phyloP scores from a whole-genome alignment of 1,140 invertebrate species.

The Leptopilina clavipes region DNA sequence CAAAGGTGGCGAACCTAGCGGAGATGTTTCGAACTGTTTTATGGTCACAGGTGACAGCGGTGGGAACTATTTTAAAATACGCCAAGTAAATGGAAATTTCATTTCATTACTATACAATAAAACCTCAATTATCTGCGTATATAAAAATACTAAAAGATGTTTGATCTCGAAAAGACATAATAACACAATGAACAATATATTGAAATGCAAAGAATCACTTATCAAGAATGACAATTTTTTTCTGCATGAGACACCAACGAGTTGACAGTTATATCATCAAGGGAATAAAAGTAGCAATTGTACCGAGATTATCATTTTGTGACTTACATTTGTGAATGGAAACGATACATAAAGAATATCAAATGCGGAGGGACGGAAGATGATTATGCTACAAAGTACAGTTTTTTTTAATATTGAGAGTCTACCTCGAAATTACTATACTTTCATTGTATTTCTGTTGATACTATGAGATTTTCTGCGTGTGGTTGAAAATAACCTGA shows the following conservation, averaged over 20 bases:
- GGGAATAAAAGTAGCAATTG: constrained; percentile 23
- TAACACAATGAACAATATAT: not conserved
- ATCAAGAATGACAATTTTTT: not conserved
- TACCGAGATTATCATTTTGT: not conserved
- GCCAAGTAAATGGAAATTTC: not conserved
- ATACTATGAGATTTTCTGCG: constrained; percentile 22
- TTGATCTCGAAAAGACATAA: not conserved
- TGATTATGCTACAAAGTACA: constrained; percentile 26
- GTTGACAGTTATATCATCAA: constrained; percentile 2
- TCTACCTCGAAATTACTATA: constrained; percentile 29
- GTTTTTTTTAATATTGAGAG: constrained; percentile 26
- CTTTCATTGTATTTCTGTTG: constrained; percentile 24
- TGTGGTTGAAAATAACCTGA: constrained; percentile 27
- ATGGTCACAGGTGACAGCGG: no score
- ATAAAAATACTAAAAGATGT: not conserved
- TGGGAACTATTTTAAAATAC: no score
- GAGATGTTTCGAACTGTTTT: no score
- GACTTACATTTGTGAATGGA: not conserved
- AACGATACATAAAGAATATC: not conserved
- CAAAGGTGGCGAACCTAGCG: no score
- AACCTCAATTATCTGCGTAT: no score
- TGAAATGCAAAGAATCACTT: not conserved
- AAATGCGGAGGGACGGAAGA: not conserved
- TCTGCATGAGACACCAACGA: not conserved
- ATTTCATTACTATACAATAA: no score